These are phyloP conservation scores for Glaucidium brasilianum DNA, from an alignment of 2,113 vertebrate species.

Conservation along the genomic window DNA sequence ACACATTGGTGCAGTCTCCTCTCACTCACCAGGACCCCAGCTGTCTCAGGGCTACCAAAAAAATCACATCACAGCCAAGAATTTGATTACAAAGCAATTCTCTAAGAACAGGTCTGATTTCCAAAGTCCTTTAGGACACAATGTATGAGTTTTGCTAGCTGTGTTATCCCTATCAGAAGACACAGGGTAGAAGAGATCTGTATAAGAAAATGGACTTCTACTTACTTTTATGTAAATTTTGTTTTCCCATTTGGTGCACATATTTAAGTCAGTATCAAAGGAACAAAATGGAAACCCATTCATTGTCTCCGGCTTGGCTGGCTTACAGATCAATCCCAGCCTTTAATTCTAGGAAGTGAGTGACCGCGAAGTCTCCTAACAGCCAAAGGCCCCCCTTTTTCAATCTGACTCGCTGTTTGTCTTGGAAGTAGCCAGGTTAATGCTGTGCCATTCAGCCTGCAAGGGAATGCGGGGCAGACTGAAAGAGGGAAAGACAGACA, in stretches of 20 bases:
- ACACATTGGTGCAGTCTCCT: accelerated
- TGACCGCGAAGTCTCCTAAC: neutral
- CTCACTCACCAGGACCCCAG: neutral
- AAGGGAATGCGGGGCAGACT: neutral
- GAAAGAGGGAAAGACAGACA: neutral
- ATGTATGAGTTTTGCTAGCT: neutral
- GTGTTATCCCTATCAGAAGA: neutral
- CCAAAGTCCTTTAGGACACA: neutral
- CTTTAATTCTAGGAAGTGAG: constrained; percentile 49
- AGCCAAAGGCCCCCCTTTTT: neutral
- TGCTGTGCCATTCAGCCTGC: neutral
- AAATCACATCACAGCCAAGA: neutral
- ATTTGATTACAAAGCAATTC: neutral
- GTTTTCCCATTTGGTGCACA: neutral
- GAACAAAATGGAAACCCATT: constrained; percentile 18
- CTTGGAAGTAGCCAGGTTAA: constrained; percentile 25
- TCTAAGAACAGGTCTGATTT: neutral
- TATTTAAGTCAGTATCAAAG: neutral
- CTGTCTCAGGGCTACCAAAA: neutral
- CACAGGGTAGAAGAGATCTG: neutral
- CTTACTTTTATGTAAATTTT: neutral
- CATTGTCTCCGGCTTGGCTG: constrained; percentile 21
- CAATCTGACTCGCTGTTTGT: neutral
- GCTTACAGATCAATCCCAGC: constrained; percentile 8
- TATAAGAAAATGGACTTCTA: neutral